Evolutionary conservation across 2,888 invertebrate genomes (phyloP).

Genomic region (Tricholauxania praeusta): DNA sequence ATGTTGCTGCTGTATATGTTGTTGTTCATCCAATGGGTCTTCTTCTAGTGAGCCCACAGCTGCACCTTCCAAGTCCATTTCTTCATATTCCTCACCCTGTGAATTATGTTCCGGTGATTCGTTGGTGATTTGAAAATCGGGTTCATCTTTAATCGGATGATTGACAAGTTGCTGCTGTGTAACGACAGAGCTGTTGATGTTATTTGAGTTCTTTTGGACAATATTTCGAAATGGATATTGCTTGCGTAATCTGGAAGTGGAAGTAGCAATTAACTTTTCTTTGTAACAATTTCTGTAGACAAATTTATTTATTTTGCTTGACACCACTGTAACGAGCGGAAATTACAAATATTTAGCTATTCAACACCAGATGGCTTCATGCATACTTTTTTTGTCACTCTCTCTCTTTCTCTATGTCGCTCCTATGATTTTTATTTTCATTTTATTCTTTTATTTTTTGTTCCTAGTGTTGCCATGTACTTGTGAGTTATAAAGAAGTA

Average conservation of each 20-base stretch:
- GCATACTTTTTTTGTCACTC: background rate
- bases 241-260: slow-evolving; percentile 61
- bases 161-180: slow-evolving; percentile 47
- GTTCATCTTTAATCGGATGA: slow-evolving; percentile 60
- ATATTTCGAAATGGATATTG: slow-evolving; percentile 61
- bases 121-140: slow-evolving; percentile 59
- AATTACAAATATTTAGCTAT: background rate
- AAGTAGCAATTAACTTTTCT: background rate
- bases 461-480: no score
- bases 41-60: slow-evolving; percentile 55
- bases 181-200: slow-evolving; percentile 26
- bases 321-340: background rate
- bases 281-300: no score
- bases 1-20: slow-evolving; percentile 51
- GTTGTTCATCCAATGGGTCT: slow-evolving; percentile 54
- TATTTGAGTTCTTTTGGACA: slow-evolving; percentile 41
- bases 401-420: slow-evolving; percentile 2
- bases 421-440: background rate
- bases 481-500: no score
- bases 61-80: slow-evolving; percentile 60
- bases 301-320: no score
- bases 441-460: no score
- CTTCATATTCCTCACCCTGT: slow-evolving; percentile 60
- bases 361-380: background rate
- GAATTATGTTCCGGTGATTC: slow-evolving; percentile 58